Base-by-base conservation (phyloP, 2,797 vertebrate genomes). In the Manis pentadactyla region DNA sequence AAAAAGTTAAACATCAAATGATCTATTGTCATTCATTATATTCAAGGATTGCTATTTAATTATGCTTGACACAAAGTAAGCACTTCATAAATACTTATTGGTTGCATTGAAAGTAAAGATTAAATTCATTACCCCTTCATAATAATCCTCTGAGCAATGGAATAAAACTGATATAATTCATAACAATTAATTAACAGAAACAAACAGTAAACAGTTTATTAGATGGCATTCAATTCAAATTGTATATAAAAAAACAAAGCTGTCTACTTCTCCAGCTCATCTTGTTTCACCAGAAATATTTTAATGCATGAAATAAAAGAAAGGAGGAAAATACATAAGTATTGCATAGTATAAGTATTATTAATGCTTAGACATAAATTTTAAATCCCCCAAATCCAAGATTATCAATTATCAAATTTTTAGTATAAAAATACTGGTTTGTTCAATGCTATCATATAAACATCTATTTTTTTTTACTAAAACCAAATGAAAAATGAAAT, bases 41-140 rank as follows among this genome's bases (percentile, higher is more conserved):
- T 69, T 78, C 42, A 23, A 34, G 55, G 23, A 57, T 71, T 87
- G 2, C 3, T 92, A 29, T 81, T 68, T 61, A 86, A 53, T 15
- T 21, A 25, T n/a, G 17, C 21, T 66, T 55, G 10, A 71, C 15
- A 11, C 13, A 19, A 15, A 93, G 2, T 63, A 95, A 57, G 5
- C 2, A 83, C 10, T 87, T 92, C 4, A 61, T 55, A 87, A 79
- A 53, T 73, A 84, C 46, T 34, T 78, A 10, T 69, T 92, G 42
- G 49, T 34, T 81, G 75, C 71, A 39, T 37, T 95, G 19, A 71
- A 93, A 82, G 90, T 71, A 85, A 91, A 75, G 31, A 66, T 66
- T 92, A 86, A 73, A 59, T 31, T 64, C 79, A 64, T 77, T 90
- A 31, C 10, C 27, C 4, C 21, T 92, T 82, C 9, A 77, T 87